Conservation (phyloP, 2,888 invertebrate species). For the Disparrhopalites patrizii region DNA sequence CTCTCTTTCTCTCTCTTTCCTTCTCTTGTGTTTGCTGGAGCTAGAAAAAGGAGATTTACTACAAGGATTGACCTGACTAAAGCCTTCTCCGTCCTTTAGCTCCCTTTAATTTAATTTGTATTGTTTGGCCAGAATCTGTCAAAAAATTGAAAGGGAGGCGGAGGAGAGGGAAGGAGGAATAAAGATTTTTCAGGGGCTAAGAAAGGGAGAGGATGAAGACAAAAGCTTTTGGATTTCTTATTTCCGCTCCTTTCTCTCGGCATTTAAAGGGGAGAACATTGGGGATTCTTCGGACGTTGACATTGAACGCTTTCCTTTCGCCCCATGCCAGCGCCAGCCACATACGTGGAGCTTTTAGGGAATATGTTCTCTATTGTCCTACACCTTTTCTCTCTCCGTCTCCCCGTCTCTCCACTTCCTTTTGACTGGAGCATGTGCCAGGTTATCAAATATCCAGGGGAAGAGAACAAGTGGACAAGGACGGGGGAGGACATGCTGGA, state of each 20-base stretch:
- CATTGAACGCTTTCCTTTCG: too few species aligned
- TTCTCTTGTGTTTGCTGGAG: too few species aligned
- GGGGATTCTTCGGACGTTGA: too few species aligned
- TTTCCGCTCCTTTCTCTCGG: background rate
- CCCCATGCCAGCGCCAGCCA: too few species aligned
- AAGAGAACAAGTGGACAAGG: constrained; percentile 13
- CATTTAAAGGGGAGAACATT: background rate
- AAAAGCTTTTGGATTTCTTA: background rate
- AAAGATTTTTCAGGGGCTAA: background rate
- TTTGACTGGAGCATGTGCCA: constrained; percentile 23
- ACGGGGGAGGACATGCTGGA: constrained; percentile 24
- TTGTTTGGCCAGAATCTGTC: constrained; percentile 5
- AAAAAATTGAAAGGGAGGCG: background rate
- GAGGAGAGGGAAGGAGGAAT: background rate
- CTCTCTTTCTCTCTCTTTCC: background rate
- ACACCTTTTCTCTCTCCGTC: constrained; percentile 26
- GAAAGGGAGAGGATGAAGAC: background rate
- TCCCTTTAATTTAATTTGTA: constrained; percentile 4
- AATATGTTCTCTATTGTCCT: too few species aligned
- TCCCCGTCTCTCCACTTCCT: constrained; percentile 8
- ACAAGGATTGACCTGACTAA: too few species aligned
- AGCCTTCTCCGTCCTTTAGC: too few species aligned
- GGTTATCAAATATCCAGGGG: background rate
- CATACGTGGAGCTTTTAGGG: too few species aligned
- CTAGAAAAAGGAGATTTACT: too few species aligned